These are phyloP conservation scores for Ciconia maguari DNA, from an alignment of 2,113 vertebrate genomes.

Conservation along the genomic window DNA sequence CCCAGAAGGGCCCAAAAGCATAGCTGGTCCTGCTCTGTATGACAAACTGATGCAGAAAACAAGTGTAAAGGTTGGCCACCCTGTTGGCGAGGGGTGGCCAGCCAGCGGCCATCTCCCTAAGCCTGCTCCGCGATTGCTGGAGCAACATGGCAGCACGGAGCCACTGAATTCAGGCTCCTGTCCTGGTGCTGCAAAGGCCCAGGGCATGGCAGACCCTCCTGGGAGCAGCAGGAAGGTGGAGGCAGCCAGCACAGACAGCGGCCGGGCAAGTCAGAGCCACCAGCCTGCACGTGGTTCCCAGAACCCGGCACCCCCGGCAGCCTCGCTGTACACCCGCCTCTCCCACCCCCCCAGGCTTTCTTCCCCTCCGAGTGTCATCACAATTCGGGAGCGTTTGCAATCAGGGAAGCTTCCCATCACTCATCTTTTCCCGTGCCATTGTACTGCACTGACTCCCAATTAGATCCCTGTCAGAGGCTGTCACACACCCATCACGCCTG, in stretches of 20 bases:
- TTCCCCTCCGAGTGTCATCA: neutral
- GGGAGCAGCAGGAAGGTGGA: neutral
- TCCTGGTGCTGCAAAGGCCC: neutral
- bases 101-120: fast-evolving
- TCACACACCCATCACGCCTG: neutral
- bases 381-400: neutral
- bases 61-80: neutral
- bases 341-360: too few relatives aligned
- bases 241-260: neutral
- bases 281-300: neutral
- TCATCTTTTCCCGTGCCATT: neutral
- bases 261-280: neutral
- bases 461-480: neutral
- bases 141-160: neutral
- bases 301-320: fast-evolving
- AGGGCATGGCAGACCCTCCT: neutral
- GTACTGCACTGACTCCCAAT: neutral
- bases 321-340: neutral
- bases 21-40: fast-evolving
- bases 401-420: neutral
- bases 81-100: neutral
- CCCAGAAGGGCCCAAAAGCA: neutral
- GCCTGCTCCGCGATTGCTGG: neutral
- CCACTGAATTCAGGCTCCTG: neutral
- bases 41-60: neutral